A percentile compares a stretch with the other conserved stretches of the same genome.
These are phyloP conservation scores for Arion vulgaris DNA, from an alignment of 1,140 invertebrate genomes.

Conservation along the genomic window DNA sequence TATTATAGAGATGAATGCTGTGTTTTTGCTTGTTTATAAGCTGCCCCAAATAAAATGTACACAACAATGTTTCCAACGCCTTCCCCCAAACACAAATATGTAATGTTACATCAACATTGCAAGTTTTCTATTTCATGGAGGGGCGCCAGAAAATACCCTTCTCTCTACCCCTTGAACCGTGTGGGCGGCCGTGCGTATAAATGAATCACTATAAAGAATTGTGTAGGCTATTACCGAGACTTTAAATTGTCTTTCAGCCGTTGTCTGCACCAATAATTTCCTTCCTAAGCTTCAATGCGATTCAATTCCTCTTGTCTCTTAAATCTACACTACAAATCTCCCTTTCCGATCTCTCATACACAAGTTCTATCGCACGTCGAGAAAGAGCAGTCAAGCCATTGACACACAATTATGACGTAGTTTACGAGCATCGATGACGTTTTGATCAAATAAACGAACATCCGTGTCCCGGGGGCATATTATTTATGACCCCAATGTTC, in stretches of 20 bases:
- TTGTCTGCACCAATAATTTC: background rate
- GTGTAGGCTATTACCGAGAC: background rate
- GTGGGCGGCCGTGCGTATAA: background rate
- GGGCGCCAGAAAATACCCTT: too few relatives aligned
- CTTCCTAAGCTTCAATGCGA: background rate
- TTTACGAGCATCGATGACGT: constrained; percentile 30
- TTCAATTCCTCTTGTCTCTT: background rate
- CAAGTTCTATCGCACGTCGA: background rate
- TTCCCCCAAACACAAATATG: too few relatives aligned
- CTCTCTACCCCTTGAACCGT: too few relatives aligned
- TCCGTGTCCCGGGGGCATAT: background rate
- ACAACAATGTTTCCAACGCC: too few relatives aligned
- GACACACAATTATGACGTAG: constrained; percentile 28
- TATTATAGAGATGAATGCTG: too few relatives aligned
- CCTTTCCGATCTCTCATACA: background rate
- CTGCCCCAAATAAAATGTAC: too few relatives aligned
- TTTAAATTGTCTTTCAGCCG: background rate
- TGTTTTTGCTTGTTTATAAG: too few relatives aligned
- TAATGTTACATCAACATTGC: too few relatives aligned
- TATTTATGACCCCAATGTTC: constrained; percentile 31
- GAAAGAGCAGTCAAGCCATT: constrained; percentile 23
- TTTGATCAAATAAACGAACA: constrained; percentile 29
- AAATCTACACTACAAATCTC: background rate
- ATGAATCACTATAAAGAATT: background rate
- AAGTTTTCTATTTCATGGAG: too few relatives aligned